A percentile compares a stretch with the other conserved stretches of the same genome.
These are phyloP conservation scores for Urocynchramus pylzowi DNA, from an alignment of 2,113 vertebrate species.

Conservation along the genomic window DNA sequence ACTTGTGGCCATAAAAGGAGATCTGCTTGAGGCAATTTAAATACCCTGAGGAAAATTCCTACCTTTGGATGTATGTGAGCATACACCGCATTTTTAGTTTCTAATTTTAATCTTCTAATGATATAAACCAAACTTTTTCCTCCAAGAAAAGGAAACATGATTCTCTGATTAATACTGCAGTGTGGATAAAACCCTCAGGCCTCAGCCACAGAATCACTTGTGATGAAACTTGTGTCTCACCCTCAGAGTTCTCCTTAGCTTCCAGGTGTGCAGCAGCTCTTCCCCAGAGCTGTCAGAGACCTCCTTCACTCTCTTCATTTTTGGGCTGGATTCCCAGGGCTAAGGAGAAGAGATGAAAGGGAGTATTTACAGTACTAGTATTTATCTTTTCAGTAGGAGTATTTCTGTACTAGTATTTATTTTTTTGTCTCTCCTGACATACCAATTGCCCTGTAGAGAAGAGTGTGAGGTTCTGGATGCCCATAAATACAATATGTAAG, in stretches of 20 bases:
- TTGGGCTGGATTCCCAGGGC: not conserved
- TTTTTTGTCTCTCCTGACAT: not conserved
- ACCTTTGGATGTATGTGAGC: not conserved
- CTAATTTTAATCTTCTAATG: not conserved
- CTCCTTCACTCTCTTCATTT: not conserved
- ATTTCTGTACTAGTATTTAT: not conserved
- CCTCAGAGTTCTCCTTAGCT: not conserved
- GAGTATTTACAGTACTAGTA: not conserved
- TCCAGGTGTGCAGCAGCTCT: not conserved
- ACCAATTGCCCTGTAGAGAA: not conserved
- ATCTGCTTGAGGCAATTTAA: not conserved
- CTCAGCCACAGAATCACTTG: not conserved
- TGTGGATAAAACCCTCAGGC: not conserved
- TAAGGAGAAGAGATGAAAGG: not conserved
- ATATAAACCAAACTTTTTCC: not conserved
- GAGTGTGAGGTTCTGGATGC: not conserved
- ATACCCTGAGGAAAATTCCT: not conserved
- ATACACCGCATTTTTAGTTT: not conserved
- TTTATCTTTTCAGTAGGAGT: not conserved
- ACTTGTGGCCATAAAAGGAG: not conserved
- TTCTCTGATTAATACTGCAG: not conserved
- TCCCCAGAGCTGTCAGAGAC: not conserved
- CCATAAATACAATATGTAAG: not conserved
- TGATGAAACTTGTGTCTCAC: not conserved
- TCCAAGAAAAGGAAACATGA: not conserved